Base-by-base conservation (phyloP, 1,140 invertebrate species). In the Ceratina japonica region DNA sequence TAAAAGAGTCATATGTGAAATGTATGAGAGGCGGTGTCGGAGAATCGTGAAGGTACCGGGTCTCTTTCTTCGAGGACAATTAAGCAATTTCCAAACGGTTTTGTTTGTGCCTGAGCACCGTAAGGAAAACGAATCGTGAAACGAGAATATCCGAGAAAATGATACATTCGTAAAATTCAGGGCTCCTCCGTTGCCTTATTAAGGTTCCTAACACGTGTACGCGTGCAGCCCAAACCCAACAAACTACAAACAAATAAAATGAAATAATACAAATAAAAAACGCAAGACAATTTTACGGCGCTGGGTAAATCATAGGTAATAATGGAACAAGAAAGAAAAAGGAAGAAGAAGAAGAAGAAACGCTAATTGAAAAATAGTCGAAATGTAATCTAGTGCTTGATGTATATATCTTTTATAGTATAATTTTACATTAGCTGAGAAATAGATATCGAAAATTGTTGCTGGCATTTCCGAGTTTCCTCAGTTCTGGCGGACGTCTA, bases 131-230 rank as follows among this genome's bases (percentile, higher is more conserved):
- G n/a, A 16, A n/a, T 77, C 70, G 56, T 65, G 58, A 76, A 61
- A 15, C 71, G 31, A 78, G 64, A 61, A 49, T 68, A 69, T 81
- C 62, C 61, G 22, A 27, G 61, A 70, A 51, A 69, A 81, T 12
- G 44, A 63, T 68, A 75, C 74, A 81, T 62, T 81, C 58, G 72
- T 87, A 79, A 83, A 76, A 88, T 82, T 89, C 81, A 89, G 86
- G 88, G 87, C 87, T 90, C 85, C 75, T 90, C 83, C 84, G 86
- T 87, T 89, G 88, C 88, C 89, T 89, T 89, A 90, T 82, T 75
- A 81, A 90, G 88, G 87, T 90, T 90, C 89, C 89, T 90, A 90
- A 72, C 69, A 52, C 68, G 51, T 78, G 84, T 72, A 81, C 78
- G 82, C 74, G 75, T 71, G 59, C 75, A 77, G 68, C 79, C 70